These are phyloP conservation scores for Brachionus rotundiformis DNA, from an alignment of 1,140 invertebrate genomes.

Conservation along the genomic window DNA sequence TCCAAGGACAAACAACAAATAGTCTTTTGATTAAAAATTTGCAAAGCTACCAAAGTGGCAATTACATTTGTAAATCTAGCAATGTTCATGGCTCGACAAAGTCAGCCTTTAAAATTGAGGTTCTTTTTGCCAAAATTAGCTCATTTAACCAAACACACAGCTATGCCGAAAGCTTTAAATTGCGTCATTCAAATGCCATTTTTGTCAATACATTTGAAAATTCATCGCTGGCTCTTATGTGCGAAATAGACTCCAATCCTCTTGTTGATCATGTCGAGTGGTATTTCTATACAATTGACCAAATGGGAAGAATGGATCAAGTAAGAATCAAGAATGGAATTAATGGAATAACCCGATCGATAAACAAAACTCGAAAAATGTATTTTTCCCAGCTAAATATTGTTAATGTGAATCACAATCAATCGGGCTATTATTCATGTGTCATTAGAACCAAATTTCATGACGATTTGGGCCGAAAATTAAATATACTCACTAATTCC, in stretches of 20 bases:
- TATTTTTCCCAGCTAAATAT: slow-evolving; percentile 12
- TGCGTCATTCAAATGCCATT: neutral
- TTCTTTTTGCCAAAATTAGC: neutral
- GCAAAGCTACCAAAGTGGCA: neutral
- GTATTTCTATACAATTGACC: neutral
- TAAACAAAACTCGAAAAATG: slow-evolving; percentile 26
- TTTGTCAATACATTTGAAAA: slow-evolving; percentile 30
- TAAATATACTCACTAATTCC: neutral
- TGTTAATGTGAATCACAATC: slow-evolving; percentile 16
- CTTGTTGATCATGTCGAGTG: neutral
- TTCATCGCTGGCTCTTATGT: neutral
- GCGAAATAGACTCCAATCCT: slow-evolving; percentile 41
- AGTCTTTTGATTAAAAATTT: neutral
- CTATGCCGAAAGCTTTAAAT: neutral
- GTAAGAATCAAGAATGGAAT: slow-evolving; percentile 2
- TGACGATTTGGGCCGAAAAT: slow-evolving; percentile 8
- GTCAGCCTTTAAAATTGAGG: neutral
- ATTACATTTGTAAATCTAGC: slow-evolving; percentile 3
- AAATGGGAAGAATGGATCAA: neutral
- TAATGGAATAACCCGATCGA: neutral
- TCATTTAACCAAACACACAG: slow-evolving; percentile 11
- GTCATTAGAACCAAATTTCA: neutral
- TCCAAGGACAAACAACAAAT: slow-evolving; percentile 16
- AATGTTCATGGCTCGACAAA: slow-evolving; percentile 25
- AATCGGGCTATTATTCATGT: slow-evolving; percentile 48